These are phyloP conservation scores for Tautogolabrus adspersus DNA, from an alignment of 2,113 vertebrate species.

Conservation along the genomic window DNA sequence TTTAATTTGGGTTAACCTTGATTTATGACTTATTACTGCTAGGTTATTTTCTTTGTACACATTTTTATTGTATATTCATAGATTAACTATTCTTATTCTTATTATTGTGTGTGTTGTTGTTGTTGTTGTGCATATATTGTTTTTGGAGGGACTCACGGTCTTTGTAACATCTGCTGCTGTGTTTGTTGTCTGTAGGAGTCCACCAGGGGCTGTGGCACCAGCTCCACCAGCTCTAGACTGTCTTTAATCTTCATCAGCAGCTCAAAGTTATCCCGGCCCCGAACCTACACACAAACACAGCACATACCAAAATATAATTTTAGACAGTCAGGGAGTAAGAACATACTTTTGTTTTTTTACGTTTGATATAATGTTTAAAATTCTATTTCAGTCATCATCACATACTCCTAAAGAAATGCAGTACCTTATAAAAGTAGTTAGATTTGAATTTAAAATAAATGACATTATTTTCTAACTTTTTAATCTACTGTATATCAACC, in stretches of 20 bases:
- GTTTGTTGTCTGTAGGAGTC: slow-evolving; percentile 95
- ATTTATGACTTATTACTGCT: too few species aligned
- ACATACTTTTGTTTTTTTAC: not conserved
- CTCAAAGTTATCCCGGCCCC: slow-evolving; percentile 96
- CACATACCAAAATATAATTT: not conserved
- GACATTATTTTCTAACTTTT: too few species aligned
- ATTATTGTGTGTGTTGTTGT: too few species aligned
- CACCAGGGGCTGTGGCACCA: slow-evolving; percentile 93
- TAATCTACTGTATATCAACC: too few species aligned
- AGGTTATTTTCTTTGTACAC: too few species aligned
- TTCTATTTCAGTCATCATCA: not conserved
- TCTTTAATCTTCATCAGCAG: slow-evolving; percentile 98
- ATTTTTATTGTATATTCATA: not conserved
- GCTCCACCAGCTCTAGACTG: slow-evolving; percentile 94
- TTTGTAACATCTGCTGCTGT: slow-evolving; percentile 95
- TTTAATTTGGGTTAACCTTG: too few species aligned
- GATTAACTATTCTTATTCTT: too few species aligned
- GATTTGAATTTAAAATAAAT: too few species aligned
- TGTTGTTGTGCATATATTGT: not conserved
- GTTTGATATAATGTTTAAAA: not conserved
- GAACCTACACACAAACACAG: slow-evolving; percentile 84
- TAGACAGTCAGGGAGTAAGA: not conserved
- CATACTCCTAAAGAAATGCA: too few species aligned
- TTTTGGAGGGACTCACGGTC: slow-evolving; percentile 88
- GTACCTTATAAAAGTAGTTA: too few species aligned